A percentile compares a stretch with the other conserved stretches of the same genome.
Conservation (phyloP, 2,888 invertebrate species). For the Lamellibrachia satsuma region DNA sequence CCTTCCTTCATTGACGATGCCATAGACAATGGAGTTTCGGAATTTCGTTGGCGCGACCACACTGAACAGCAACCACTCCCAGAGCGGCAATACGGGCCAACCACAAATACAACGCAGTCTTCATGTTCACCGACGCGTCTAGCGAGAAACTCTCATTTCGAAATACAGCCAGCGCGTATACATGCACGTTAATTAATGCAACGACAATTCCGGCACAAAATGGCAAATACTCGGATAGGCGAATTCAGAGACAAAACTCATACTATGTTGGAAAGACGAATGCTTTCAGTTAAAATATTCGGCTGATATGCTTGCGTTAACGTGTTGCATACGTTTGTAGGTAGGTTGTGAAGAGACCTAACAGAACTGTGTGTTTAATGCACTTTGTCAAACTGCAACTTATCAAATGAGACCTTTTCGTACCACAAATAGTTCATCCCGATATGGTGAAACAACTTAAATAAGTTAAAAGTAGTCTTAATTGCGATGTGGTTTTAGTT, state of each 20-base stretch:
- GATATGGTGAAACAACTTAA: too few relatives aligned
- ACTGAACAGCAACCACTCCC: not conserved
- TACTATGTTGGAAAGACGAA: not conserved
- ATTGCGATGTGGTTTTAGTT: too few relatives aligned
- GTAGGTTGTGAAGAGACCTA: not conserved
- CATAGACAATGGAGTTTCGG: not conserved
- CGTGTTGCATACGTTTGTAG: not conserved
- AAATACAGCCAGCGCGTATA: not conserved
- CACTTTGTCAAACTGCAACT: too few relatives aligned
- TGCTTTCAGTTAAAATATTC: not conserved
- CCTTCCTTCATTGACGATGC: not conserved
- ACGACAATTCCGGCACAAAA: not conserved
- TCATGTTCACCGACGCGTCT: too few relatives aligned
- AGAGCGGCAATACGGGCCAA: not conserved
- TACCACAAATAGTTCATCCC: too few relatives aligned
- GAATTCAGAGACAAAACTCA: not conserved
- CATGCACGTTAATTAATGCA: not conserved
- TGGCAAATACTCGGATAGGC: not conserved
- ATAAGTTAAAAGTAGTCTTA: too few relatives aligned
- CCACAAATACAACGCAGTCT: not conserved
- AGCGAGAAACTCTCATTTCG: too few relatives aligned
- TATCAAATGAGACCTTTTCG: too few relatives aligned
- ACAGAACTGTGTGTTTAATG: too few relatives aligned
- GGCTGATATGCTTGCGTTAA: not conserved
- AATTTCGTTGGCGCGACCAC: not conserved